Conservation (phyloP, 2,888 invertebrate genomes). For the Drosophila leonis region DNA sequence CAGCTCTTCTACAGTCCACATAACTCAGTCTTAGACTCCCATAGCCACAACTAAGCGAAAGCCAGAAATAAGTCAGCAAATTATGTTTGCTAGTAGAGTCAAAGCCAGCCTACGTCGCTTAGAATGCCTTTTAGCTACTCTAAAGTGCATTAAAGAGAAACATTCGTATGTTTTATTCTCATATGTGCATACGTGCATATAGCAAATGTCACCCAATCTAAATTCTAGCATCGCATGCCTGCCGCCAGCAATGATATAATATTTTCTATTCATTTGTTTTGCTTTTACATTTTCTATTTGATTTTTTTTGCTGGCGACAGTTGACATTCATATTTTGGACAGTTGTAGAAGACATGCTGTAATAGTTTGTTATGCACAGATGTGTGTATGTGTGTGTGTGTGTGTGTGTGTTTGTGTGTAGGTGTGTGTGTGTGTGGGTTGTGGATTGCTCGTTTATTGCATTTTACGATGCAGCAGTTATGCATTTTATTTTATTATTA, state of each 20-base stretch:
- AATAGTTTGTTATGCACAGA: slow-evolving; percentile 22
- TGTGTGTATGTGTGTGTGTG: neutral
- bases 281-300: slow-evolving; percentile 2
- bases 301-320: slow-evolving; percentile 29
- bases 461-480: slow-evolving; percentile 55
- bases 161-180: neutral
- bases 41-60: neutral
- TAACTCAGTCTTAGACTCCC: neutral
- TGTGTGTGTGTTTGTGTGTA: neutral
- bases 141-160: neutral
- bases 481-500: slow-evolving; percentile 62
- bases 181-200: neutral
- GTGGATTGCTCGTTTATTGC: slow-evolving; percentile 64
- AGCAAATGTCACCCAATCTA: slow-evolving; percentile 5
- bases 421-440: slow-evolving; percentile 17
- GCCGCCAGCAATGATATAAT: slow-evolving; percentile 23
- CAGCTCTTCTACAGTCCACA: too few relatives aligned
- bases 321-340: slow-evolving; percentile 25
- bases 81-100: neutral
- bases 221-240: slow-evolving; percentile 21
- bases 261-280: slow-evolving; percentile 16
- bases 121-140: neutral
- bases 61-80: neutral
- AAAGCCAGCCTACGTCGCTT: neutral
- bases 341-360: slow-evolving; percentile 15